Percentiles rank a stretch among this genome's conserved stretches.
These are phyloP conservation scores for Agonopterix alstromeriana DNA, from an alignment of 2,888 invertebrate genomes.

Conservation along the genomic window DNA sequence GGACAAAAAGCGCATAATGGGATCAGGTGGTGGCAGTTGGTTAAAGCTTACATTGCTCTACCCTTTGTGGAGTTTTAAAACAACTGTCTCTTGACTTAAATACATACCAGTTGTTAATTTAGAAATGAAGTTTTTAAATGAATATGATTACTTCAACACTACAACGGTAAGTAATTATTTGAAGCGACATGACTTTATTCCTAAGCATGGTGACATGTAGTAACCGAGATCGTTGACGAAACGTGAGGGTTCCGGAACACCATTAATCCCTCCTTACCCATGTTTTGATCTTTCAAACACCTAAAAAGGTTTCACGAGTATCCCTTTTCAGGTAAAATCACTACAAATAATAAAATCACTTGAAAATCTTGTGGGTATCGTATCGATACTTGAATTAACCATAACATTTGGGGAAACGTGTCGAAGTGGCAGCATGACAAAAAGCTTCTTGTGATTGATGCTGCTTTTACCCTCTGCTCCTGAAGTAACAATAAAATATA, in stretches of 20 bases:
- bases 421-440: slow-evolving; percentile 51
- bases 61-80: slow-evolving; percentile 1
- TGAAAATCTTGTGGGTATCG: slow-evolving; percentile 5
- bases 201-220: no score
- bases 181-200: no score
- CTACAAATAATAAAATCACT: background rate
- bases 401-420: slow-evolving; percentile 35
- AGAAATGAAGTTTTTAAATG: no score
- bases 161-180: no score
- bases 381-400: slow-evolving; percentile 31
- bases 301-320: background rate
- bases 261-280: no score
- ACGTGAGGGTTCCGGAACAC: no score
- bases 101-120: no score
- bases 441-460: slow-evolving; percentile 50
- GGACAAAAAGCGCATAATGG: slow-evolving; percentile 50
- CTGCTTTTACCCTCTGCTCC: slow-evolving; percentile 13
- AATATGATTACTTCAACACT: no score
- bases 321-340: background rate
- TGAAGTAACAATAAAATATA: slow-evolving; percentile 14
- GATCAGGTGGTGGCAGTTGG: slow-evolving; percentile 29
- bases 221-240: no score
- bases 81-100: background rate
- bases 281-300: background rate
- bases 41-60: slow-evolving; percentile 8